A percentile compares a stretch with the other conserved stretches of the same genome.
Evolutionary conservation across 2,797 vertebrate species (phyloP).

Genomic region (Intellagama lesueurii): DNA sequence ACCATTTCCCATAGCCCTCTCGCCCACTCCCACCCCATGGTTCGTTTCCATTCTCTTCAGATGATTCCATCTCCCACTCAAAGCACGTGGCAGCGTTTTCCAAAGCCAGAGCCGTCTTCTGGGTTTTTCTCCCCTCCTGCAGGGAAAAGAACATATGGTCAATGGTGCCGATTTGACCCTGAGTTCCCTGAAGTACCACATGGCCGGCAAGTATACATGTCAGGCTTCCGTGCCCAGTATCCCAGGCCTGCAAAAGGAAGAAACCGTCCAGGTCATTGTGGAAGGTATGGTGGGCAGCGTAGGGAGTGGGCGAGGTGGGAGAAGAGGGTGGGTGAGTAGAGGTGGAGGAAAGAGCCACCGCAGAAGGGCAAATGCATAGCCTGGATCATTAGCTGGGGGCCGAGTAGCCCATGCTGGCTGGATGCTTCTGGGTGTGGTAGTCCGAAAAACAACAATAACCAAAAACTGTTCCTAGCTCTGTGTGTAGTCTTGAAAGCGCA

Average conservation of each 20-base stretch:
- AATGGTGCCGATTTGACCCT: constrained; percentile 74
- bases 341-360: not conserved
- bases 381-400: no score
- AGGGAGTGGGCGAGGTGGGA: accelerated
- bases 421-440: no score
- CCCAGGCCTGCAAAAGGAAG: constrained; percentile 77
- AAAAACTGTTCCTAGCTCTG: no score
- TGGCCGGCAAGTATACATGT: constrained; percentile 83
- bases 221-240: constrained; percentile 80
- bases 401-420: no score
- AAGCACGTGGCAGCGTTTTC: not conserved
- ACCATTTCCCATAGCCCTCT: no score
- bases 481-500: not conserved
- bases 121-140: not conserved
- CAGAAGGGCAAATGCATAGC: not conserved
- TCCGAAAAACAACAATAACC: no score
- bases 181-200: constrained; percentile 66
- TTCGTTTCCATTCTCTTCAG: not conserved
- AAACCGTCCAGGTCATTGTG: constrained; percentile 79
- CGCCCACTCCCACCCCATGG: no score
- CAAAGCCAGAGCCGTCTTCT: not conserved
- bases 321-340: not conserved
- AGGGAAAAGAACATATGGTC: constrained; percentile 79
- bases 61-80: accelerated
- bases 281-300: constrained; percentile 75